Base-by-base conservation (phyloP, 1,140 invertebrate genomes). In the Lethrus apterus region DNA sequence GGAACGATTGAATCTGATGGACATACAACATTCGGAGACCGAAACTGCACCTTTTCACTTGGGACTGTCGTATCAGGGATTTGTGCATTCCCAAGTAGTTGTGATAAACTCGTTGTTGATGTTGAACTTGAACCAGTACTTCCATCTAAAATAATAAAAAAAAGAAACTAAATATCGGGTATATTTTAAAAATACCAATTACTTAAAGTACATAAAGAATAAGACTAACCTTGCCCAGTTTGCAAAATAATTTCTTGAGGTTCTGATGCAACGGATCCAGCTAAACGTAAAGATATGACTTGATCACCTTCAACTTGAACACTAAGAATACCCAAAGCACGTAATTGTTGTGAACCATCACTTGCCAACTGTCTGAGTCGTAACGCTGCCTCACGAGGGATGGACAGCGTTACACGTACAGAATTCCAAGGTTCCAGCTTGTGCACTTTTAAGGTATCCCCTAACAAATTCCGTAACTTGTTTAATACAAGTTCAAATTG, bases 401-500 rank as follows among this genome's bases (percentile, higher is more conserved):
- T 90, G 62, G 90, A 92, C 74, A 97, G 87, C 69, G 92, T 96
- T 65, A 97, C 91, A 70, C 89, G 83, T 55, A 97, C 93, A 62
- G 90, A 93, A 74, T 96, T 94, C 92, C 92, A 96, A 77, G 93
- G 93, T 79, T 98, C 93, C 73, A 96, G 86, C 78, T 96, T 89
- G 54, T 79, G 78, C 38, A 70, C 68, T 65, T 78, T 72, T 51
- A 73, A 71, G 83, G 81, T 79, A 72, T 78, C 77, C 53, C 77
- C 79, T 51, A 87, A 70, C 57, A 86, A 69, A 67, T 72, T 72
- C 64, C 81, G 76, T 40, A 89, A 76, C 57, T 74, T 73, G 59
- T 75, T 71, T 44, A 85, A 73, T 59, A 87, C 78, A 47, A 70
- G 63, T 60, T 81, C 72, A 59, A 89, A 80, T 57, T 78, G 76